These are phyloP conservation scores for Tamandua tetradactyla DNA, from an alignment of 2,797 vertebrate genomes.

Conservation along the genomic window DNA sequence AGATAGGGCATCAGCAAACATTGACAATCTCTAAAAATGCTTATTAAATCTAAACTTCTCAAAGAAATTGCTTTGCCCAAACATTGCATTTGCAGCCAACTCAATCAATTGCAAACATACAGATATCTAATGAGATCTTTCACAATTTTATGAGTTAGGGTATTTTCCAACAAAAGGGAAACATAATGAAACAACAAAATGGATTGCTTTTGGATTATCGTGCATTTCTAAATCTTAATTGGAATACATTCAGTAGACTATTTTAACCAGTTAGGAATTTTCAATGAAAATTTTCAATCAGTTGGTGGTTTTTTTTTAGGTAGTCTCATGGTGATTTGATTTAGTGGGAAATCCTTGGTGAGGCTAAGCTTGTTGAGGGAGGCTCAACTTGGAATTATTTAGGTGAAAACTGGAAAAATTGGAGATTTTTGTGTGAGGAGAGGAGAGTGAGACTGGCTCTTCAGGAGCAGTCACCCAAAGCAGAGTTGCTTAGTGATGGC, in stretches of 20 bases:
- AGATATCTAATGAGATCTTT: neutral
- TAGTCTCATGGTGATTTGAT: neutral
- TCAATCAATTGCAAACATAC: neutral
- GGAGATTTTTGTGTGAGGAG: neutral
- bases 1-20: neutral
- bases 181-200: neutral
- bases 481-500: neutral
- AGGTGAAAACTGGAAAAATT: neutral
- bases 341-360: neutral
- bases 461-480: neutral
- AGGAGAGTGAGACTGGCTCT: neutral
- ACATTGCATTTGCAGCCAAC: neutral
- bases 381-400: neutral
- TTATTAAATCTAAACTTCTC: neutral
- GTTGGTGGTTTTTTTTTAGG: neutral
- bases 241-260: neutral
- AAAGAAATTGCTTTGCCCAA: neutral
- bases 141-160: neutral
- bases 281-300: neutral
- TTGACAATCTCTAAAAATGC: neutral
- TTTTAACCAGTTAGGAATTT: neutral
- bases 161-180: conserved; percentile 26
- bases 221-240: conserved; percentile 2
- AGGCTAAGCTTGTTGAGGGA: neutral
- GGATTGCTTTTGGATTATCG: neutral